Conservation (phyloP, 2,888 invertebrate genomes). For the Scaeva pyrastri region DNA sequence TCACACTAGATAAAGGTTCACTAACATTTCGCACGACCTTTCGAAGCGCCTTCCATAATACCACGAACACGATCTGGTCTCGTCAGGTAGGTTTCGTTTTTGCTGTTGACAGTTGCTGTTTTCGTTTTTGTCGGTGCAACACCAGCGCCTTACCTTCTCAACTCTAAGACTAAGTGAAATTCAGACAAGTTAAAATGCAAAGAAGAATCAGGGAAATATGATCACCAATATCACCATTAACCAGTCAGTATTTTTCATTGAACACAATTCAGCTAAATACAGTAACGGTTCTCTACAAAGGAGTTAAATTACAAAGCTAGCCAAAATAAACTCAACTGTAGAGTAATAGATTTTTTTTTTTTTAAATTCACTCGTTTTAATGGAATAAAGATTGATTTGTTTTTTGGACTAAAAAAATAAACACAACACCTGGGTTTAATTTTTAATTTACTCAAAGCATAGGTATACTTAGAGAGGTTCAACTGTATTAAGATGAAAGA, state of each 20-base stretch:
- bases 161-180: not conserved
- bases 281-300: not conserved
- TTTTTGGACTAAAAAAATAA: too few species aligned
- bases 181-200: conserved; percentile 20
- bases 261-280: not conserved
- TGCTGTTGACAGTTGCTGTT: conserved; percentile 5
- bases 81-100: conserved; percentile 11
- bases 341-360: too few species aligned
- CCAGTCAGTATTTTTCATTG: conserved; percentile 24
- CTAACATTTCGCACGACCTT: conserved; percentile 69
- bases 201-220: conserved; percentile 59
- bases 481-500: conserved; percentile 37
- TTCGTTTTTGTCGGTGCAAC: conserved; percentile 3
- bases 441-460: not conserved
- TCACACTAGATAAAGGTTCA: conserved; percentile 52
- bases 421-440: too few species aligned
- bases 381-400: too few species aligned
- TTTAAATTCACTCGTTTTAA: too few species aligned
- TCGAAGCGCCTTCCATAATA: conserved; percentile 40
- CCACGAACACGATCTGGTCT: conserved; percentile 18
- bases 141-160: conserved; percentile 17
- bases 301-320: not conserved
- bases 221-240: conserved; percentile 31
- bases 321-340: too few species aligned
- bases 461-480: not conserved